Conservation (phyloP, 2,113 vertebrate genomes). For the Emydura subglobosa region DNA sequence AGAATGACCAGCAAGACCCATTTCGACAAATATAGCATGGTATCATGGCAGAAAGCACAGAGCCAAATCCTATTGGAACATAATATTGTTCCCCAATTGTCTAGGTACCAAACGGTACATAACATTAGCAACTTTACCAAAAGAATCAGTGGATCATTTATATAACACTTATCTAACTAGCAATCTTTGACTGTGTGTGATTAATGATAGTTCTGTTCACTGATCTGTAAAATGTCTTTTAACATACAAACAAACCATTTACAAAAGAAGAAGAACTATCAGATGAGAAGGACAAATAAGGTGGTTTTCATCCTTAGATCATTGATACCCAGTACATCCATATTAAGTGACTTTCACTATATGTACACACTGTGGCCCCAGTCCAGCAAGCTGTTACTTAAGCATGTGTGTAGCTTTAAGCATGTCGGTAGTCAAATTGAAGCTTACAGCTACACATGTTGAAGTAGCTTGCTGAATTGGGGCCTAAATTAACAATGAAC, state of each 20-base stretch:
- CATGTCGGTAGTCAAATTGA: neutral
- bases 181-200: neutral
- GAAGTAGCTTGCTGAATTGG: neutral
- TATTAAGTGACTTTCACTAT: neutral
- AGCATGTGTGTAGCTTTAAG: neutral
- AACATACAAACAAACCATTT: neutral
- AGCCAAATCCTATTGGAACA: accelerated
- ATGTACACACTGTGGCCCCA: neutral
- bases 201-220: accelerated
- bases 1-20: accelerated
- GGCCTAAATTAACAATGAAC: neutral
- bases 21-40: neutral
- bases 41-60: neutral
- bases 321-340: neutral
- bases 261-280: neutral
- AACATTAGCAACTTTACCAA: neutral
- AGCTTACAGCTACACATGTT: neutral
- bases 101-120: neutral
- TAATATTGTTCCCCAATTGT: neutral
- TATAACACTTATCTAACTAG: neutral
- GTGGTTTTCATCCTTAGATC: neutral
- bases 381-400: neutral
- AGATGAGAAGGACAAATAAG: neutral
- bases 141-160: neutral
- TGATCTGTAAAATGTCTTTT: neutral